phyloP scores from a whole-genome alignment of 2,797 vertebrate species.

The Melanotaenia trifasciata region DNA sequence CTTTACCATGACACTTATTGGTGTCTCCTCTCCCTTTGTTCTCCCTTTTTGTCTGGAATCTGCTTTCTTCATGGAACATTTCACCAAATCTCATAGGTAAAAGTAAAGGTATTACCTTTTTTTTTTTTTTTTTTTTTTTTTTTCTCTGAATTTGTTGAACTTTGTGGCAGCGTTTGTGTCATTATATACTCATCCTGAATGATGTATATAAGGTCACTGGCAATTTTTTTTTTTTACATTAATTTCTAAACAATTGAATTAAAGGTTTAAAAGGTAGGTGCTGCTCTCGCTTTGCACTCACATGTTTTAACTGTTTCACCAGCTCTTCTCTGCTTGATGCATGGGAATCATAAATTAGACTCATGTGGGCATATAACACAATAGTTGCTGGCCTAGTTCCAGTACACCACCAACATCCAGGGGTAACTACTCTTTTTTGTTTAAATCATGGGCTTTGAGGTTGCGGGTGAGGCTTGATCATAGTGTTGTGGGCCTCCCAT shows the following conservation, averaged over 20 bases:
- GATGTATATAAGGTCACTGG: slow-evolving; percentile 62
- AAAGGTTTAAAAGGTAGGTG: slow-evolving; percentile 83
- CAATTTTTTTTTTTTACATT: slow-evolving; percentile 42
- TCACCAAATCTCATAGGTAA: slow-evolving; percentile 98
- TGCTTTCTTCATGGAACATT: slow-evolving; percentile 99
- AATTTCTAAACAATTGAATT: slow-evolving; percentile 53
- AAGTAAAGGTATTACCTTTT: slow-evolving; percentile 95
- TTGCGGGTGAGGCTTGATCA: slow-evolving; percentile 66
- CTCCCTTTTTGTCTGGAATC: slow-evolving; percentile 91
- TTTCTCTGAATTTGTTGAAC: slow-evolving; percentile 47
- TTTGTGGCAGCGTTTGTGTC: slow-evolving; percentile 56
- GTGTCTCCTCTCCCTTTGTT: slow-evolving; percentile 90
- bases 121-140: slow-evolving; percentile 44
- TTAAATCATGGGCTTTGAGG: slow-evolving; percentile 53
- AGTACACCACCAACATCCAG: slow-evolving; percentile 43
- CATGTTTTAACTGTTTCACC: slow-evolving; percentile 46
- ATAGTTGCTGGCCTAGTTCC: slow-evolving; percentile 61
- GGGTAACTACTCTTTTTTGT: slow-evolving; percentile 66
- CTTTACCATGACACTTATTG: slow-evolving; percentile 87
- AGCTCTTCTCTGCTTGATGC: slow-evolving; percentile 71
- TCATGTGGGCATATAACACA: slow-evolving; percentile 58
- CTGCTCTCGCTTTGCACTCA: slow-evolving; percentile 62
- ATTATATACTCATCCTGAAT: slow-evolving; percentile 55
- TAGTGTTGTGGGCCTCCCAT: slow-evolving; percentile 74
- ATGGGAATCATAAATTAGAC: slow-evolving; percentile 69